Conservation (phyloP, 2,888 invertebrate species). For the Ligdia adustata region DNA sequence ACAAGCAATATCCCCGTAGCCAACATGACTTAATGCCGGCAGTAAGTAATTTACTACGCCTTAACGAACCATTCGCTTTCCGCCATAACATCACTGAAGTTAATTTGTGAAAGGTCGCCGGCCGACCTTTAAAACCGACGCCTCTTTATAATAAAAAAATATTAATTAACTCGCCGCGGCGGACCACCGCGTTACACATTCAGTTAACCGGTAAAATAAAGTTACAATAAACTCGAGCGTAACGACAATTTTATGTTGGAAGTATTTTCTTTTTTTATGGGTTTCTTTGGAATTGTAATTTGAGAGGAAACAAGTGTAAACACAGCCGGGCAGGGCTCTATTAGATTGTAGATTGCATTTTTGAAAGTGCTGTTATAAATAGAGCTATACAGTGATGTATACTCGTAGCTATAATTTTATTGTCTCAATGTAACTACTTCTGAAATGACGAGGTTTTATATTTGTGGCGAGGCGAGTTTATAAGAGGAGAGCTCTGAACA, state of each 20-base stretch:
- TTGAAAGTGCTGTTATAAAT: too few species aligned
- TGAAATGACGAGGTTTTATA: too few species aligned
- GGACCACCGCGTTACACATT: conserved; percentile 40
- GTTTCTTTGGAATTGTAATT: conserved; percentile 30
- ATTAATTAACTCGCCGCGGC: conserved; percentile 28
- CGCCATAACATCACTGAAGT: conserved; percentile 64
- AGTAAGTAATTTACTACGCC: conserved; percentile 76
- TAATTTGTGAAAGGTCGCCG: conserved; percentile 62
- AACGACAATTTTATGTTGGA: conserved; percentile 34
- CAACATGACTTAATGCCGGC: conserved; percentile 66
- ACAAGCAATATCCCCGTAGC: conserved; percentile 66
- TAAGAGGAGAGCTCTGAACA: conserved; percentile 18
- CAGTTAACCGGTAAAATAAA: conserved; percentile 35
- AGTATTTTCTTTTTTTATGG: conserved; percentile 34
- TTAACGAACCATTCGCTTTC: conserved; percentile 66
- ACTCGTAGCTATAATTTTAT: too few species aligned
- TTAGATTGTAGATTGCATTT: too few species aligned
- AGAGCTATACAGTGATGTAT: too few species aligned
- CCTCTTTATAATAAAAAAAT: conserved; percentile 40
- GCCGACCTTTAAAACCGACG: conserved; percentile 50
- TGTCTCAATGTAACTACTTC: too few species aligned
- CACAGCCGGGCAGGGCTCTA: neutral
- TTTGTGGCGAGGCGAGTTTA: conserved; percentile 11
- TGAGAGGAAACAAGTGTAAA: conserved; percentile 15
- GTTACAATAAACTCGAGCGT: conserved; percentile 31